phyloP scores from a whole-genome alignment of 2,888 invertebrate genomes.

The Hypselothyrea guttata region DNA sequence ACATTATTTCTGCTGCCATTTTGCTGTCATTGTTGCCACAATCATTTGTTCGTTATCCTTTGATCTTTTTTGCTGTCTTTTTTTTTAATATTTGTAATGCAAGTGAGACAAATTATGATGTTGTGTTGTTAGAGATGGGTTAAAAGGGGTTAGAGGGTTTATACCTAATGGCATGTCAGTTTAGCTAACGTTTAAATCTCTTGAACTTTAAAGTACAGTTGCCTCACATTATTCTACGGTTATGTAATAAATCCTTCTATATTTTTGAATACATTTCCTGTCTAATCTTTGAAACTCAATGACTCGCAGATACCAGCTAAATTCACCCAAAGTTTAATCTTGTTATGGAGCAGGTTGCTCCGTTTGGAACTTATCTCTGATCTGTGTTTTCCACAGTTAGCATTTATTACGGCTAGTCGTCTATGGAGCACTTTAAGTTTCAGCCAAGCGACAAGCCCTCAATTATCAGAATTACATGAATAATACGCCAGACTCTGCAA shows the following conservation, averaged over 20 bases:
- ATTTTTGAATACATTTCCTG: constrained; percentile 9
- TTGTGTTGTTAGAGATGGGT: constrained; percentile 40
- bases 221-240: too few species aligned
- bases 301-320: constrained; percentile 45
- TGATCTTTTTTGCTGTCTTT: constrained; percentile 51
- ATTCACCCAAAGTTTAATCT: constrained; percentile 74
- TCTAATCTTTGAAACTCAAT: constrained; percentile 36
- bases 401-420: constrained; percentile 23
- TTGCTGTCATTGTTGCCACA: constrained; percentile 38
- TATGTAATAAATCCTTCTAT: neutral
- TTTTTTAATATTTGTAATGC: constrained; percentile 68
- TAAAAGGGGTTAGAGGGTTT: neutral
- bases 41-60: constrained; percentile 57
- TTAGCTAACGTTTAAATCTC: too few species aligned
- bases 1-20: constrained; percentile 48
- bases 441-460: constrained; percentile 71
- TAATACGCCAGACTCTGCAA: constrained; percentile 50
- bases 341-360: constrained; percentile 29
- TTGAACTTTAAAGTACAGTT: neutral
- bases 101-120: constrained; percentile 69
- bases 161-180: too few species aligned
- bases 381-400: constrained; percentile 20
- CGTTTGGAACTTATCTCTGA: constrained; percentile 31
- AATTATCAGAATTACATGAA: constrained; percentile 78
- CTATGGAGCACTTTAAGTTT: constrained; percentile 64